Conservation (phyloP, 1,140 invertebrate genomes). For the Leptonema lineaticorne region DNA sequence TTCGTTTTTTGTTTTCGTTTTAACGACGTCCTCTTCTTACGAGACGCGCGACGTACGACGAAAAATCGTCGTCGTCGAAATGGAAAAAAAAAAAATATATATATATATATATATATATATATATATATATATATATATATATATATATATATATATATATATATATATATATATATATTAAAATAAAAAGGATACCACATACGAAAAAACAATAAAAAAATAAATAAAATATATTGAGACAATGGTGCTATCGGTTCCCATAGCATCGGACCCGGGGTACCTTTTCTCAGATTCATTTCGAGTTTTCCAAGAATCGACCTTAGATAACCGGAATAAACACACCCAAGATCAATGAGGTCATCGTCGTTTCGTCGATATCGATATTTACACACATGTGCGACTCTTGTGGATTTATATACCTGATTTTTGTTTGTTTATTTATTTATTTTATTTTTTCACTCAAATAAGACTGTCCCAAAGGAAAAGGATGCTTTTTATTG, state of each 20-base stretch:
- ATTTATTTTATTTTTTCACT: no score
- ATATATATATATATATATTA: no score
- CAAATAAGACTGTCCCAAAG: no score
- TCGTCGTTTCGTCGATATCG: background rate
- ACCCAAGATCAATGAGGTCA: background rate
- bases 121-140: no score
- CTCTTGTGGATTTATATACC: no score
- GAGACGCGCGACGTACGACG: no score
- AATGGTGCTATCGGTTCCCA: slow-evolving; percentile 12
- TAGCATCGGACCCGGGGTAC: background rate
- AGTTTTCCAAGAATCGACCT: slow-evolving; percentile 37
- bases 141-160: no score
- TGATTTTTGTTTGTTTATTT: no score
- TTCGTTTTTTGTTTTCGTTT: slow-evolving; percentile 18
- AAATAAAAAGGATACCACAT: background rate
- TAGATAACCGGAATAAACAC: slow-evolving; percentile 1
- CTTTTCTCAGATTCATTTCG: slow-evolving; percentile 38
- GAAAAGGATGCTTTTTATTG: no score
- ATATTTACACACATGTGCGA: no score
- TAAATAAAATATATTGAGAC: background rate
- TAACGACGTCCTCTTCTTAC: no score
- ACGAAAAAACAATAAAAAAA: background rate
- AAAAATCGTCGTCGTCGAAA: background rate
- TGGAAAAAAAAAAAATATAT: background rate
- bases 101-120: no score